Conservation (phyloP, 2,888 invertebrate genomes). For the Galeruca laticollis region DNA sequence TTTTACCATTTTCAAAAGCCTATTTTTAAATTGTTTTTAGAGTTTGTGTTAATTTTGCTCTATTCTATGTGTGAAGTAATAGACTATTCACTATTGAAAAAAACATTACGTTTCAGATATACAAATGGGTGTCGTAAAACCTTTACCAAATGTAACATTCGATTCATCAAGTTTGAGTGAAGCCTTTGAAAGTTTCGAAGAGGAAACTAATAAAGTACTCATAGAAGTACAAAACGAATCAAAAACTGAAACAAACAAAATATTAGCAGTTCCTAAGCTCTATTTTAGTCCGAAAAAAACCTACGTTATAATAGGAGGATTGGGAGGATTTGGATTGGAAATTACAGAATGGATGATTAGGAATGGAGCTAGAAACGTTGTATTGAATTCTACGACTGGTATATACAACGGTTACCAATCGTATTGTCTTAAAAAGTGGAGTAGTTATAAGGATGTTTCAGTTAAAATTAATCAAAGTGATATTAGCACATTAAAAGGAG, state of each 20-base stretch:
- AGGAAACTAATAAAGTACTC: constrained; percentile 80
- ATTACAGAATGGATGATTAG: constrained; percentile 72
- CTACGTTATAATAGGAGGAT: constrained; percentile 67
- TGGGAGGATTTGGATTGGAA: constrained; percentile 78
- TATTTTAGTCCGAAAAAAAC: constrained; percentile 58
- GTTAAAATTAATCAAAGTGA: constrained; percentile 65
- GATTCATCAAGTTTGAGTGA: constrained; percentile 47
- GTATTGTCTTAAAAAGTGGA: constrained; percentile 64
- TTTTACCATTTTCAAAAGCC: too few relatives aligned
- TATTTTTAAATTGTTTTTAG: too few relatives aligned
- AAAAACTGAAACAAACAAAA: constrained; percentile 38
- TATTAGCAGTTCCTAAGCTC: constrained; percentile 45
- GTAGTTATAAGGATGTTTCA: constrained; percentile 56
- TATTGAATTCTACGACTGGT: constrained; percentile 73
- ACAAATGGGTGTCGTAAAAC: constrained; percentile 74
- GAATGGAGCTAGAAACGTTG: constrained; percentile 71
- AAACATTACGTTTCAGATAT: constrained; percentile 64
- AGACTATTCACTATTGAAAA: constrained; percentile 1
- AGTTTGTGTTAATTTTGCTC: not conserved
- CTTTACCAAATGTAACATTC: constrained; percentile 69
- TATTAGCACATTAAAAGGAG: constrained; percentile 61
- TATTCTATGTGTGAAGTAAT: too few relatives aligned
- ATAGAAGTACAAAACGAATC: constrained; percentile 61
- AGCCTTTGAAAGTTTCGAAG: constrained; percentile 73
- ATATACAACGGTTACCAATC: constrained; percentile 73